phyloP scores from a whole-genome alignment of 2,113 vertebrate species.

The Apteryx mantelli region DNA sequence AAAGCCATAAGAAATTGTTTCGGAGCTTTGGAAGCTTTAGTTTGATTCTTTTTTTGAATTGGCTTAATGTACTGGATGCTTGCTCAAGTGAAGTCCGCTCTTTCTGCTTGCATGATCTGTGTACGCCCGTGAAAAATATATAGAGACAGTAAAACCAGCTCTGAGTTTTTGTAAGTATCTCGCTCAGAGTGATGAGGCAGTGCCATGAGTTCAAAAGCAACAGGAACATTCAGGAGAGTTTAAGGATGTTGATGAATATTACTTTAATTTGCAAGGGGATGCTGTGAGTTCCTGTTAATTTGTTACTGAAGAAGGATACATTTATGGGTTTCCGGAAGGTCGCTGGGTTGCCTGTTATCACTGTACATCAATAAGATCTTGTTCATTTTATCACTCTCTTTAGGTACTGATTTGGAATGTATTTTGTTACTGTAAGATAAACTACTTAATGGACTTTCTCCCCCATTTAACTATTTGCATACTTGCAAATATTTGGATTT shows the following conservation, averaged over 20 bases:
- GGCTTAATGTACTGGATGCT: background rate
- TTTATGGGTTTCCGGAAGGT: background rate
- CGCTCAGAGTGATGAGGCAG: background rate
- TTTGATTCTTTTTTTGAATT: background rate
- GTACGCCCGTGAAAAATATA: background rate
- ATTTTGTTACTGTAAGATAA: background rate
- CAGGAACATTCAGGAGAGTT: background rate
- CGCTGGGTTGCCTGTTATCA: background rate
- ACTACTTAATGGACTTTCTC: background rate
- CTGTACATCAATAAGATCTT: background rate
- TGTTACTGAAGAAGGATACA: background rate
- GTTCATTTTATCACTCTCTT: background rate
- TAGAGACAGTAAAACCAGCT: background rate
- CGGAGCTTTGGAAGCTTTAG: background rate
- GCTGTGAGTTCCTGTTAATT: background rate
- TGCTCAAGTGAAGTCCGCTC: background rate
- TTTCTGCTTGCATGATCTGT: background rate
- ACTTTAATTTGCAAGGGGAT: background rate
- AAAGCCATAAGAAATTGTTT: background rate
- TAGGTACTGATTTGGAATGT: background rate
- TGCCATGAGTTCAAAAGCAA: background rate
- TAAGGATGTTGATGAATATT: background rate
- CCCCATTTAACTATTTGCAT: accelerated
- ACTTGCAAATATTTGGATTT: background rate
- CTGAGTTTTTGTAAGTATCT: background rate